These are phyloP conservation scores for Phalanger gymnotis DNA, from an alignment of 2,797 vertebrate genomes.

Conservation along the genomic window DNA sequence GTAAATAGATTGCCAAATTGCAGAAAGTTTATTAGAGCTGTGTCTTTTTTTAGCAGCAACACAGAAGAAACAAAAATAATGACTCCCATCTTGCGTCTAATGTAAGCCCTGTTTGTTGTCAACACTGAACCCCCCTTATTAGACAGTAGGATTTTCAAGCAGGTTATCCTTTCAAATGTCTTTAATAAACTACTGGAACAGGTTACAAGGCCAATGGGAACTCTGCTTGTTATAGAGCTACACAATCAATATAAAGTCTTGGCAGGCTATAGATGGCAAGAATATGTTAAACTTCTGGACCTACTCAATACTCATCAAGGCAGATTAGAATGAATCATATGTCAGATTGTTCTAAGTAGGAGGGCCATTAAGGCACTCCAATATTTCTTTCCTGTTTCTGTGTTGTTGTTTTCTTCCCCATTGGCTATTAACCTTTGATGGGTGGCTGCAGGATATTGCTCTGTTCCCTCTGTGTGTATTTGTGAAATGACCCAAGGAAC, in stretches of 20 bases:
- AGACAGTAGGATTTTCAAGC: slow-evolving; percentile 20
- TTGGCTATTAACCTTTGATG: slow-evolving; percentile 12
- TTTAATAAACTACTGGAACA: background rate
- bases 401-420: background rate
- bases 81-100: background rate
- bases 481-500: background rate
- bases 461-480: background rate
- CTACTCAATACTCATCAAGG: slow-evolving; percentile 25
- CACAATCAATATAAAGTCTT: background rate
- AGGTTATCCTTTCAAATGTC: slow-evolving; percentile 39
- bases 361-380: background rate
- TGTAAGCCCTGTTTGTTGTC: background rate
- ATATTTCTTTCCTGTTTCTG: background rate
- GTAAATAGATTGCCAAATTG: background rate
- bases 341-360: background rate
- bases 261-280: background rate
- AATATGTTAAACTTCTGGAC: background rate
- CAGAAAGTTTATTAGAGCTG: background rate
- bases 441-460: slow-evolving; percentile 21
- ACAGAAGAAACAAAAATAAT: background rate
- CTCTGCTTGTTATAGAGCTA: background rate
- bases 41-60: background rate
- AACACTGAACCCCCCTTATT: background rate
- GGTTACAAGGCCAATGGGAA: background rate
- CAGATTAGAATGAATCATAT: background rate